Percentiles rank a stretch among this genome's conserved stretches.
phyloP scores from a whole-genome alignment of 2,797 vertebrate species.

The Erethizon dorsatum region DNA sequence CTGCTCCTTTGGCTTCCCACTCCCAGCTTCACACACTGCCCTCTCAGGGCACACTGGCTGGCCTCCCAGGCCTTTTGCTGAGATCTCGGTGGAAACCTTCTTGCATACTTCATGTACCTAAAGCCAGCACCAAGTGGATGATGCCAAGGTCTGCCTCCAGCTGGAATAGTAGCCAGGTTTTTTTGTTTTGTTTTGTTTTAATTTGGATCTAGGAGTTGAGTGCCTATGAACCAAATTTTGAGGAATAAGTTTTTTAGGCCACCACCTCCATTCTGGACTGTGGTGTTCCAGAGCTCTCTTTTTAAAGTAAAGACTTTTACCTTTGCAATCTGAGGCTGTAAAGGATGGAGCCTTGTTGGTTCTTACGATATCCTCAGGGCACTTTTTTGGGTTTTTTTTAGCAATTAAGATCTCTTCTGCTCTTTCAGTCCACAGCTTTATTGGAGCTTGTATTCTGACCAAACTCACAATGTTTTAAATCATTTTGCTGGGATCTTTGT shows the following conservation, averaged over 20 bases:
- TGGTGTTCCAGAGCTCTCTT: background rate
- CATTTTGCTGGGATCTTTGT: background rate
- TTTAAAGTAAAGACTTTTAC: background rate
- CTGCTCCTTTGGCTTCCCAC: background rate
- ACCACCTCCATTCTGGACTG: background rate
- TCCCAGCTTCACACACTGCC: background rate
- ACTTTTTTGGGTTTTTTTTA: too few species aligned
- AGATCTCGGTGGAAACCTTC: background rate
- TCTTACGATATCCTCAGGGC: background rate
- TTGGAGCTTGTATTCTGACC: background rate
- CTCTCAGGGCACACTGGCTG: background rate
- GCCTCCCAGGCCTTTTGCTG: background rate
- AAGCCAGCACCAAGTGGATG: background rate
- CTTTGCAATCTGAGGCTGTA: background rate
- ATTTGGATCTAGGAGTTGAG: background rate
- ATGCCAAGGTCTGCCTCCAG: background rate
- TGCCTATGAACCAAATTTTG: background rate
- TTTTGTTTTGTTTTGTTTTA: too few species aligned
- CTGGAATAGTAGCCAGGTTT: background rate
- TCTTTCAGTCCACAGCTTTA: background rate
- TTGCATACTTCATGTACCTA: background rate
- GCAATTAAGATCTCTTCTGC: background rate
- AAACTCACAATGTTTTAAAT: background rate
- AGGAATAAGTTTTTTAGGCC: background rate
- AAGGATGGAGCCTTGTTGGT: background rate